Evolutionary conservation across 1,140 invertebrate genomes (phyloP).

Genomic region (Drosophila sturtevanti): DNA sequence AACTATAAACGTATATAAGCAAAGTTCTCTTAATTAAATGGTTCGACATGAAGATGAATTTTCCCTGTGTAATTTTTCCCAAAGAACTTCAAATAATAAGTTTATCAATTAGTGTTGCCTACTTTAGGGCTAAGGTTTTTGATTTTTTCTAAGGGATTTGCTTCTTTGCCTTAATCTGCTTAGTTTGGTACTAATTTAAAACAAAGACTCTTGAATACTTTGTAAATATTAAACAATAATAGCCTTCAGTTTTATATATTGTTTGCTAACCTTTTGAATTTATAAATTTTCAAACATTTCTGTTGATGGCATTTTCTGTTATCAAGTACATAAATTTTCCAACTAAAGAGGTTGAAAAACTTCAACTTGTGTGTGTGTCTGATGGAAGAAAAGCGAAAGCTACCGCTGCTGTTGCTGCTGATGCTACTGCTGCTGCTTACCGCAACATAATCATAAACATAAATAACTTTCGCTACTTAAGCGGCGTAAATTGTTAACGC

Average conservation of each 20-base stretch:
- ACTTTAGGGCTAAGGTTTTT: not conserved
- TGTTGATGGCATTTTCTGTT: not conserved
- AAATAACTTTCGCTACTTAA: conserved; percentile 71
- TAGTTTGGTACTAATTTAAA: no score
- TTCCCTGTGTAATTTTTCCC: no score
- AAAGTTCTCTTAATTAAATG: no score
- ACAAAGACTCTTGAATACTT: not conserved
- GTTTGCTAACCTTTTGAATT: not conserved
- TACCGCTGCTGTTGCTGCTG: conserved; percentile 26
- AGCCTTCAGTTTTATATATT: not conserved
- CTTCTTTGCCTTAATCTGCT: no score
- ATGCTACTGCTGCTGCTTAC: conserved; percentile 42
- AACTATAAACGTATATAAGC: no score
- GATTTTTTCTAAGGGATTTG: no score
- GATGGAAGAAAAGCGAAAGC: conserved; percentile 11
- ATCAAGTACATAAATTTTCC: not conserved
- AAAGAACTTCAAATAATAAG: no score
- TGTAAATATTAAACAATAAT: not conserved
- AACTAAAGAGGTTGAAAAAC: conserved; percentile 8
- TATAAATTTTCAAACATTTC: not conserved
- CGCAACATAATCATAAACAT: conserved; percentile 77
- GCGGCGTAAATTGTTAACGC: conserved; percentile 70
- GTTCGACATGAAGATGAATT: no score
- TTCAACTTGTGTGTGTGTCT: conserved; percentile 12
- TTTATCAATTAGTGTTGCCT: no score